Base-by-base conservation (phyloP, 2,797 vertebrate genomes). In the Danio jaintianensis region DNA sequence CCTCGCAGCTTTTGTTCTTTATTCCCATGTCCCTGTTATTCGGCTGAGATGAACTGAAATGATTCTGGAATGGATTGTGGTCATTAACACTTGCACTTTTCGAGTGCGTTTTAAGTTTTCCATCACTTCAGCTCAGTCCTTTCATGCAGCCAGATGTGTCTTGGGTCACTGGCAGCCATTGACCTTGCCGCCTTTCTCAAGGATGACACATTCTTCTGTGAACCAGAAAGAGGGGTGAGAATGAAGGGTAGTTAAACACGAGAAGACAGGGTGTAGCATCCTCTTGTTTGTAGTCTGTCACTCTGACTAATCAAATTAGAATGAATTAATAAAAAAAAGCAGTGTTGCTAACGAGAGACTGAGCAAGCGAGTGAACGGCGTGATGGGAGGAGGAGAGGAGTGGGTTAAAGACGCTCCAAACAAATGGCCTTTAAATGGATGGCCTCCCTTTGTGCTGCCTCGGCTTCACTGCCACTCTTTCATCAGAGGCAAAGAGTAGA, bases 1-100 rank as follows among this genome's bases (percentile, higher is more conserved):
- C 78, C 76, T 74, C 59, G 42, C 66, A 62, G 68, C 67, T 90
- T 91, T 90, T 81, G 77, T 85, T 87, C 85, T 88, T 89, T 92
- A 94, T 94, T 95, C 93, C 80, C 91, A 90, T 88, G 90, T 92
- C 94, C 91, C 88, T 88, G 86, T 93, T 93, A 92, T 89, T 89
- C 86, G 93, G 93, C 83, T 93, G 92, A 93, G 58, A 74, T 63
- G 62, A 74, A 64, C 67, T 74, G 42, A 82, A 81, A 68, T 81
- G 62, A 77, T 74, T 76, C 62, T 73, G 59, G 76, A 83, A 75
- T 67, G 48, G 68, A 64, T 47, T 45, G 50, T 53, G 59, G 40
- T 76, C n/a, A 80, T 80, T 80, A 83, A 55, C 53, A 53, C 38
- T 52, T 68, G 61, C 47, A 58, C 52, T 52, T 45, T 55, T 42